Evolutionary conservation across 2,113 vertebrate species (phyloP), one percentile per base, ranked within the genome.

Genomic region (Calonectris borealis): DNA sequence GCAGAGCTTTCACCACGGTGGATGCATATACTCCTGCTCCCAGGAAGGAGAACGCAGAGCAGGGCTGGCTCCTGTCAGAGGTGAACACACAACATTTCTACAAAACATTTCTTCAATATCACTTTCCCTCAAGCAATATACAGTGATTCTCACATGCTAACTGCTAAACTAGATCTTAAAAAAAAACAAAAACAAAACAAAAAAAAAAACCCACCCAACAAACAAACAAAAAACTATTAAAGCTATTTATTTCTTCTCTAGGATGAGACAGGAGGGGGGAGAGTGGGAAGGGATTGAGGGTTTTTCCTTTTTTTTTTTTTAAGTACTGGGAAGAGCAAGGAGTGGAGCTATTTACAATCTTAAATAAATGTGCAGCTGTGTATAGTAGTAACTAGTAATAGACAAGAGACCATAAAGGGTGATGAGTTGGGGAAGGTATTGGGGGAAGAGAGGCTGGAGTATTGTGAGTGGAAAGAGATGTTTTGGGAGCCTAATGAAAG

Each of bases 351-450:
- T 78, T 94, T 93, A 60, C 62, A 73, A 10, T 66, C 32, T 65
- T 83, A 90, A 87, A 77, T 80, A 83, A 91, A 86, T 27, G 18
- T 66, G 24, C 55, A 58, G n/a, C 84, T 94, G 71, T 78, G 60
- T 81, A 27, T 64, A 61, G 80, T 27, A 73, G 64, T 55, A 93
- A 81, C 49, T 57, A 34, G 31, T 66, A 94, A 93, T n/a, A 88
- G 58, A 26, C 34, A 54, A 64, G 54, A 75, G 57, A 32, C 68
- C 66, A 54, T 87, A 95, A 93, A 86, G 51, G 34, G 29, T 89
- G 69, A 86, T 92, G 83, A 31, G 27, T 58, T 90, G 62, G 16
- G n/a, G n/a, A 92, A 76, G 31, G 60, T 90, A 71, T 34, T 38
- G 24, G 25, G 15, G 40, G 13, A 84, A 77, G 25, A 83, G 15